Conservation (phyloP, 2,113 vertebrate species). For the Pipa parva region DNA sequence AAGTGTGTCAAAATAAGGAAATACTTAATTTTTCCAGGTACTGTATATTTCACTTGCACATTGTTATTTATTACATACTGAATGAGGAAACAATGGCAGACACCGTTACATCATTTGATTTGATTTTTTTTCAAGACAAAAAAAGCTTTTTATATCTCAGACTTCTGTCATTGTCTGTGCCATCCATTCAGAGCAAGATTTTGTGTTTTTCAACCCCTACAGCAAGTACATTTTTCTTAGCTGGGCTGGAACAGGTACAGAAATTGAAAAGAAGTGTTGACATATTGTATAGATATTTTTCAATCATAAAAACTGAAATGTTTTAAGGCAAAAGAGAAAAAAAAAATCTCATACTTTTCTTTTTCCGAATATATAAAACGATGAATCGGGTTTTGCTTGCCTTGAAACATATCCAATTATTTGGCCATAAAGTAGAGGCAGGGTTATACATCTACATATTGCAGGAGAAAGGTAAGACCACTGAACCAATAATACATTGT, state of each 20-base stretch:
- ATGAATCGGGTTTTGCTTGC: background rate
- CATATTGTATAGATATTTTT: conserved; percentile 21
- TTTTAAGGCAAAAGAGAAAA: conserved; percentile 5
- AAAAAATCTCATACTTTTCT: background rate
- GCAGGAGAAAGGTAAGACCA: background rate
- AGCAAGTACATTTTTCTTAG: conserved; percentile 30
- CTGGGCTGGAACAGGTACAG: conserved; percentile 14
- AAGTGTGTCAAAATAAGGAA: background rate
- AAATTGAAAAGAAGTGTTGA: conserved; percentile 22
- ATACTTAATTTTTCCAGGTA: background rate
- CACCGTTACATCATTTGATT: background rate
- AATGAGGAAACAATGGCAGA: conserved; percentile 4
- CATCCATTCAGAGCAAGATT: conserved; percentile 23
- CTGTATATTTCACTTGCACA: background rate
- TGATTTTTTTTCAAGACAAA: background rate
- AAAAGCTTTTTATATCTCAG: conserved; percentile 14
- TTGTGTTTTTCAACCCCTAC: conserved; percentile 16
- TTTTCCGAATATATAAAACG: background rate
- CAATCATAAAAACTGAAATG: conserved; percentile 4
- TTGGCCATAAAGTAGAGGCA: background rate
- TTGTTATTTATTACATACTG: conserved; percentile 7
- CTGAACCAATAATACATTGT: background rate
- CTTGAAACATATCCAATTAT: background rate
- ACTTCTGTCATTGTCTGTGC: conserved; percentile 21
- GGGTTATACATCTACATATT: background rate